These are phyloP conservation scores for Drosophila nannoptera DNA, from an alignment of 1,140 invertebrate species.

Conservation along the genomic window DNA sequence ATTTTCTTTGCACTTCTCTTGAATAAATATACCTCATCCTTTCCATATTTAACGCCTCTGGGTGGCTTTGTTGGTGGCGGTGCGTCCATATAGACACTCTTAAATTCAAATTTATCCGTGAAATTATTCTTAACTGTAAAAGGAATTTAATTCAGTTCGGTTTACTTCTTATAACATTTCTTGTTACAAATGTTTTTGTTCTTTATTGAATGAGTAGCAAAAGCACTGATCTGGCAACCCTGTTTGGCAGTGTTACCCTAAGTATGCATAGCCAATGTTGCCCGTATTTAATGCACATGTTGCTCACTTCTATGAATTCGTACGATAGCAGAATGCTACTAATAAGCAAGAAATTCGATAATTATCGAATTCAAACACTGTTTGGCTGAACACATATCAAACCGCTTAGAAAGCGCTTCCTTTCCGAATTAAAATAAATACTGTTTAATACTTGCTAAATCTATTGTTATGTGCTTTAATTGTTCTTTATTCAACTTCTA, in stretches of 20 bases:
- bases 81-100: conserved; percentile 54
- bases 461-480: conserved; percentile 57
- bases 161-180: conserved; percentile 33
- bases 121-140: conserved; percentile 21
- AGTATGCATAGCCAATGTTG: conserved; percentile 1
- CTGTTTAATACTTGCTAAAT: conserved; percentile 62
- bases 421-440: conserved; percentile 41
- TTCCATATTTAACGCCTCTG: conserved; percentile 88
- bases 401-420: too few species aligned
- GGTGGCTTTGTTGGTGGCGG: conserved; percentile 88
- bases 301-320: background rate
- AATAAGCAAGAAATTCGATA: background rate
- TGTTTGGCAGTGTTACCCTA: conserved; percentile 17
- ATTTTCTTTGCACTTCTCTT: conserved; percentile 26
- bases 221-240: conserved; percentile 11
- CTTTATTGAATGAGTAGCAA: conserved; percentile 30
- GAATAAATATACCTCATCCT: conserved; percentile 85
- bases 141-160: conserved; percentile 11
- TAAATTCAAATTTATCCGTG: conserved; percentile 28
- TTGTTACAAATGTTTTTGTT: conserved; percentile 22
- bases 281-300: background rate
- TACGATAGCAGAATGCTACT: background rate
- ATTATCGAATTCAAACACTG: background rate
- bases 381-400: background rate
- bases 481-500: conserved; percentile 37